phyloP scores from a whole-genome alignment of 2,797 vertebrate genomes.

The Spinus olivaceus region DNA sequence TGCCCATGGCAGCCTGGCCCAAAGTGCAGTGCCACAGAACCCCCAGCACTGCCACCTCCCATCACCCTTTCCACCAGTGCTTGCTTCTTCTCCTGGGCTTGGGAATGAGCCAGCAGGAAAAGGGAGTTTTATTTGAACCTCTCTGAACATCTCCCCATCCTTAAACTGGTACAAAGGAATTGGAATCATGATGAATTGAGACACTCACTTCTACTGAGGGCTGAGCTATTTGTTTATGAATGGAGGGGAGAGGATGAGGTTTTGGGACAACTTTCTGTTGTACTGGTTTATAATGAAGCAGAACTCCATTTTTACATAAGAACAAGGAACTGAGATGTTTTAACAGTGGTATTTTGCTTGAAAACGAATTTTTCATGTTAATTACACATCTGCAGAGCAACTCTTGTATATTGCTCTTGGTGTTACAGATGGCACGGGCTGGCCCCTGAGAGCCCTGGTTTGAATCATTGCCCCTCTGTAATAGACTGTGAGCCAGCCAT shows the following conservation, averaged over 20 bases:
- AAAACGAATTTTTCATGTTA: background rate
- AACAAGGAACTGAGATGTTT: background rate
- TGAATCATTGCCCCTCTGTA: background rate
- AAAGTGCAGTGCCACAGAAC: background rate
- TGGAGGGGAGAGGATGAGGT: background rate
- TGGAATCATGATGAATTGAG: background rate
- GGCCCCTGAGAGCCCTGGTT: background rate
- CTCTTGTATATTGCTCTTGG: background rate
- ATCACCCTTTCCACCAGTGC: background rate
- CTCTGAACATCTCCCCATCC: background rate
- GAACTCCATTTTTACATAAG: background rate
- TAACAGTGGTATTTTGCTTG: background rate
- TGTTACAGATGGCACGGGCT: background rate
- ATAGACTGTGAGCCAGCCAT: background rate
- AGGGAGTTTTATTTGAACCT: background rate
- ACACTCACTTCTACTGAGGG: background rate
- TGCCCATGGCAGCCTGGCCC: background rate
- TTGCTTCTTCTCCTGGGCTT: background rate
- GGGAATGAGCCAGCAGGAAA: background rate
- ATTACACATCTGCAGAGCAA: conserved; percentile 8
- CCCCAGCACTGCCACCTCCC: background rate
- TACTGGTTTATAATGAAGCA: background rate
- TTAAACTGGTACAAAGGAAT: background rate
- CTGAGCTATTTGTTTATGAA: background rate
- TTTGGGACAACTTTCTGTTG: background rate